Conservation (phyloP, 2,888 invertebrate genomes). For the Mythimna lalbum region DNA sequence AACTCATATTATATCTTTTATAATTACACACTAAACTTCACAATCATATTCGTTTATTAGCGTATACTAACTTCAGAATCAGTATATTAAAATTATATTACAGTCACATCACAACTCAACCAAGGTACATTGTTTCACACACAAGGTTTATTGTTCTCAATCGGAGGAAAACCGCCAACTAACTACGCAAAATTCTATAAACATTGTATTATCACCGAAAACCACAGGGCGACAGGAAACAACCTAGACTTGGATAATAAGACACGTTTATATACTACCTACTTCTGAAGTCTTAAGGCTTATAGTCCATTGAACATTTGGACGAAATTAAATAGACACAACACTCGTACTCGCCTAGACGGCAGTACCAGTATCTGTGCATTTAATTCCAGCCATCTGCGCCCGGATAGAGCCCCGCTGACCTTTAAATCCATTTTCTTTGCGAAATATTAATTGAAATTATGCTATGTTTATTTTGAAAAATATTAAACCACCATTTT, state of each 20-base stretch:
- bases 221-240: not conserved
- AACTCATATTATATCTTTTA: not conserved
- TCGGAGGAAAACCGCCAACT: constrained; percentile 8
- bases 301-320: no score
- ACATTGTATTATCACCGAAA: constrained; percentile 3
- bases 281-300: no score
- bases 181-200: not conserved
- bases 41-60: not conserved
- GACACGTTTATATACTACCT: not conserved
- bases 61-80: not conserved
- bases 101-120: not conserved
- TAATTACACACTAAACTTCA: not conserved
- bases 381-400: no score
- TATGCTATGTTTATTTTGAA: no score
- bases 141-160: not conserved
- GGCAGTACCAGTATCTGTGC: no score
- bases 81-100: not conserved
- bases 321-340: no score
- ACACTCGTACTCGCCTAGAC: no score
- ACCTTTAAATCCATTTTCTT: no score
- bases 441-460: no score
- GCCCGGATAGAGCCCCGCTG: no score
- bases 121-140: not conserved
- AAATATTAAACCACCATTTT: no score
- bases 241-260: not conserved